A percentile compares a stretch with the other conserved stretches of the same genome.
phyloP scores from a whole-genome alignment of 1,140 invertebrate species.

The Eumeta japonica region DNA sequence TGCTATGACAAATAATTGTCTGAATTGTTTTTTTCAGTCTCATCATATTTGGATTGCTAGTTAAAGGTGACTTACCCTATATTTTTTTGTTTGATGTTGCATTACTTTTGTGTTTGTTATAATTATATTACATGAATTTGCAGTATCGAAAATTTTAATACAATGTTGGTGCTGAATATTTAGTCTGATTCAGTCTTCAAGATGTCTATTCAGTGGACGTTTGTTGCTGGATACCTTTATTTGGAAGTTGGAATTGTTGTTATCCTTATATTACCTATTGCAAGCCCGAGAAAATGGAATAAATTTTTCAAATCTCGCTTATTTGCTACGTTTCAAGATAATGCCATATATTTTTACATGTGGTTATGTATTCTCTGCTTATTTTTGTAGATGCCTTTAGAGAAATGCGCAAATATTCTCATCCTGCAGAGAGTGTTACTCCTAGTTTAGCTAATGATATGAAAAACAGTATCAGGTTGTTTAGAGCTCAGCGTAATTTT shows the following conservation, averaged over 20 bases:
- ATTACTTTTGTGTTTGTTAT: too few species aligned
- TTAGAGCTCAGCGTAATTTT: conserved; percentile 50
- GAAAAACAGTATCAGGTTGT: conserved; percentile 43
- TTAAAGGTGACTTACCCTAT: too few species aligned
- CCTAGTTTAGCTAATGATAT: conserved; percentile 33
- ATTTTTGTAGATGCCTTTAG: conserved; percentile 44
- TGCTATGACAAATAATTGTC: too few species aligned
- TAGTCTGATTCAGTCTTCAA: too few species aligned
- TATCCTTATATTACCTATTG: conserved; percentile 40
- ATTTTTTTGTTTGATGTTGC: too few species aligned
- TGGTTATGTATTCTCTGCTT: conserved; percentile 33
- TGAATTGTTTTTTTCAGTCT: too few species aligned
- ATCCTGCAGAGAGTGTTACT: conserved; percentile 16
- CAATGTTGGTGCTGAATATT: too few species aligned
- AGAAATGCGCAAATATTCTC: conserved; percentile 49
- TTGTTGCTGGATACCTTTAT: conserved; percentile 45
- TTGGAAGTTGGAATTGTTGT: conserved; percentile 40
- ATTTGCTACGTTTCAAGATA: conserved; percentile 29
- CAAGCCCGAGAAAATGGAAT: conserved; percentile 43
- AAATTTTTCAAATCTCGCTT: conserved; percentile 39
- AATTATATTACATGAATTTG: too few species aligned
- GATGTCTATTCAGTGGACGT: conserved; percentile 50
- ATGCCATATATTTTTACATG: conserved; percentile 42
- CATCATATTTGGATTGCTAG: too few species aligned
- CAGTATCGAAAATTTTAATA: too few species aligned